Base-by-base conservation (phyloP, 2,888 invertebrate species). In the Drosophila histrio region DNA sequence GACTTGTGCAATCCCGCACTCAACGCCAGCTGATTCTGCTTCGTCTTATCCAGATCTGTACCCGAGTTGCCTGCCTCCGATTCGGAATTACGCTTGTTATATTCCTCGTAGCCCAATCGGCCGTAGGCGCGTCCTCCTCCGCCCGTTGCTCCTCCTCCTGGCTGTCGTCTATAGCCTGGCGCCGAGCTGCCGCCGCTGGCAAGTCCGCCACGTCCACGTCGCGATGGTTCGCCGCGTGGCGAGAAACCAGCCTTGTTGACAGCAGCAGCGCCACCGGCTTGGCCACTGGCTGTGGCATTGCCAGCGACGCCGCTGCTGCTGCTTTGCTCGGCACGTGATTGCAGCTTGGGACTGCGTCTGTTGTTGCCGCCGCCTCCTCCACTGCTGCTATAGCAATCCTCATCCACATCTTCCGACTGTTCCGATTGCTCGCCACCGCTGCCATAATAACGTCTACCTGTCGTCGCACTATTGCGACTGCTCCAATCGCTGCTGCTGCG, bases 191-290 rank as follows among this genome's bases (percentile, higher is more conserved):
- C 93, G 63, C 93, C 85, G 11, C 94, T 87, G 3, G 94, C 93
- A 52, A 87, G 64, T 61, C 93, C 89, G 2, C 93, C 94, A 13
- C 97, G 93, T 4, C 97, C 97, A 61, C 97, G 94, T 50, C 97
- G 93, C 1, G 97, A 97, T 0, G 97, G 97, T 91, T 97, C 97
- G 0, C 97, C 97, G 19, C 97, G 94, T 0, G 97, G 97, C 1
- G 96, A 95, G 91, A 97, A 97, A 46, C 95, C 96, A 86, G 96
- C 96, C 92, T 90, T 93, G 78, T 86, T 76, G 9, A 68, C 58
- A 13, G 77, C 62, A 15, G 71, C 15, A n/a, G 53, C 57, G 8
- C 47, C 47, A 1, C 68, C 70, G 84, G 89, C 39, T 44, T 52
- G 59, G 24, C 68, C 53, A 17, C 72, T 73, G 30, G 70, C 65